phyloP scores from a whole-genome alignment of 2,797 vertebrate genomes.

The Pseudomugil gertrudae region DNA sequence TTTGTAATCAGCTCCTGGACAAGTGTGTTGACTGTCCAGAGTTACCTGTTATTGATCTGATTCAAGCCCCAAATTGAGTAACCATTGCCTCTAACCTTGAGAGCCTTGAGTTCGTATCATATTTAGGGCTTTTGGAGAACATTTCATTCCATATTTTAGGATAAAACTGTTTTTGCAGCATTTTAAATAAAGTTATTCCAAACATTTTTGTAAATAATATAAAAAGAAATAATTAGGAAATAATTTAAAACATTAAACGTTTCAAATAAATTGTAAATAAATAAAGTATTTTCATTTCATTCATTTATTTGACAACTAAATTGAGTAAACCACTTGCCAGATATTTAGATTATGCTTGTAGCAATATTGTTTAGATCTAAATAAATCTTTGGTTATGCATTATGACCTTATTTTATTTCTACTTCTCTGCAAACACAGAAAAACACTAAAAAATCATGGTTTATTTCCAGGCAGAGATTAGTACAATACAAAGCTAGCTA shows the following conservation, averaged over 20 bases:
- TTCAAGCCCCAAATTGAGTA: slow-evolving; percentile 19
- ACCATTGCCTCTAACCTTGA: slow-evolving; percentile 7
- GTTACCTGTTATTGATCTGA: slow-evolving; percentile 28
- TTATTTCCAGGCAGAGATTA: neutral
- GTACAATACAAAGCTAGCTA: neutral
- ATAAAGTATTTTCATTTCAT: no score
- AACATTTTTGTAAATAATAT: neutral
- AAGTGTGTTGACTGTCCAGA: slow-evolving; percentile 38
- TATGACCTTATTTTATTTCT: neutral
- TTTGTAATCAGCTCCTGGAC: slow-evolving; percentile 27
- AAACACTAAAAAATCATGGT: neutral
- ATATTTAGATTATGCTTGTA: neutral
- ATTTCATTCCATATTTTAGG: no score
- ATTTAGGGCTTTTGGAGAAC: neutral
- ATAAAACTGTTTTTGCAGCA: neutral
- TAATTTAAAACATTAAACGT: no score
- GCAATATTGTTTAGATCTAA: slow-evolving; percentile 16
- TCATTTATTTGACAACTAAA: no score
- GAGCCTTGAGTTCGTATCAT: neutral
- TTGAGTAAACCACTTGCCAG: neutral
- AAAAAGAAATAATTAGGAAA: no score
- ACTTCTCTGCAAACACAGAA: neutral
- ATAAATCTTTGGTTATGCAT: neutral
- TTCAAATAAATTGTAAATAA: no score
- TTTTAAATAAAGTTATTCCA: neutral